Base-by-base conservation (phyloP, 2,888 invertebrate genomes). In the Osmoderma eremita region DNA sequence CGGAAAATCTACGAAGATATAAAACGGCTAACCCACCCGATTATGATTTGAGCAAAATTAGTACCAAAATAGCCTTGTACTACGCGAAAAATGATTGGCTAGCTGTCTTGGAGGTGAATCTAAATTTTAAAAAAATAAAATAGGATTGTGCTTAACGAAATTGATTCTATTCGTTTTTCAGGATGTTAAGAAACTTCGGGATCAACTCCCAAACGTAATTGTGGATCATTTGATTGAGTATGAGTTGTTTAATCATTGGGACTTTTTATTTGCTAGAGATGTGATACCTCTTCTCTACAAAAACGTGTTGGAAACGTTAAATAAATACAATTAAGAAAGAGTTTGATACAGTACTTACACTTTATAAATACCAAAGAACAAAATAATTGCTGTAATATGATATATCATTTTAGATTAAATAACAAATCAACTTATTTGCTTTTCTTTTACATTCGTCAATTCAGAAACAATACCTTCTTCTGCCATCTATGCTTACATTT, bases 181-280 rank as follows among this genome's bases (percentile, higher is more conserved):
- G 63, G 63, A 63, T 41, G 63, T 42, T 22, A 15, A 42, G 42
- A 51, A 24, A n/a, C 20, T 63, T 22, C 51, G 51, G 6, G 63
- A 42, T 30, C 22, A 63, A 18, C 38, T 63, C 5, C 63, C 63
- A 3, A 53, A 63, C 20, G 53, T 63, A 12, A 20, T 51, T 22
- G 51, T 51, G 6, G 53, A 63, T 18, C 63, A 41, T 53, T 51
- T 63, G 15, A 53, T 63, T n/a, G 39, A 38, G 13, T 63, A 51
- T 22, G 53, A 63, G 8, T 13, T 5, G 8, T 63, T 63, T 45
- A 63, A 63, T 24, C 63, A 63, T 42, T 42, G 42, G 63, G 63
- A 63, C 42, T 63, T 63, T 41, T 24, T 63, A 6, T 63, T 50
- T 36, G 63, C 63, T 15, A 63, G 41, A 42, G 63, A 63, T n/a